Percentiles rank a stretch among this genome's conserved stretches.
phyloP scores from a whole-genome alignment of 2,797 vertebrate species.

The Strix occidentalis region DNA sequence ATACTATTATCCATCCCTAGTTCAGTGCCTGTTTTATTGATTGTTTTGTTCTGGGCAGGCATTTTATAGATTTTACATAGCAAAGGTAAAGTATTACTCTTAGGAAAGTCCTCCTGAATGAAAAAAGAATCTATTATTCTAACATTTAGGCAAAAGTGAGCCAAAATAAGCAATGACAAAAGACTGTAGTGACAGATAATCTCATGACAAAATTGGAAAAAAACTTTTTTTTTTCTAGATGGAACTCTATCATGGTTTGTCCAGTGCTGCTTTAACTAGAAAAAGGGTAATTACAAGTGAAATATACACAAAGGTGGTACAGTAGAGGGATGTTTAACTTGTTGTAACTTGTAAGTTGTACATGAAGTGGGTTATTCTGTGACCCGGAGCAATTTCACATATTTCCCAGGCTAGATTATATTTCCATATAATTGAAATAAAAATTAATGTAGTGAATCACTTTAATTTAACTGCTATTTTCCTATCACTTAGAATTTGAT shows the following conservation, averaged over 20 bases:
- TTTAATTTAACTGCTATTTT: neutral
- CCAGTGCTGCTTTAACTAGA: neutral
- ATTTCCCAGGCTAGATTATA: constrained; percentile 4
- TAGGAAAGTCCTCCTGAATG: neutral
- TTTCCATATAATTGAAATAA: constrained; percentile 28
- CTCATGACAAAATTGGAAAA: neutral
- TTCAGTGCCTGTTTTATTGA: constrained; percentile 11
- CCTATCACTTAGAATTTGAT: neutral
- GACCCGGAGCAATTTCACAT: neutral
- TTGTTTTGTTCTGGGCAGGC: neutral
- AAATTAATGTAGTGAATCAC: neutral
- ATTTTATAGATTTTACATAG: constrained; percentile 22
- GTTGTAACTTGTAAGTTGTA: neutral
- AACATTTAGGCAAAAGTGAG: neutral
- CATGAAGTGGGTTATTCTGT: neutral
- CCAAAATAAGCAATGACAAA: neutral
- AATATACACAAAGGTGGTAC: neutral
- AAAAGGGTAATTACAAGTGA: neutral
- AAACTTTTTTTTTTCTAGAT: neutral
- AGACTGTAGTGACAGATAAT: neutral
- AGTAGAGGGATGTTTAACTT: neutral
- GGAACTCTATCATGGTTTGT: neutral
- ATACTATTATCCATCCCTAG: neutral
- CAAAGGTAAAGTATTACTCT: neutral
- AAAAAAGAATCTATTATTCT: neutral